These are phyloP conservation scores for Turritopsis rubra DNA, from an alignment of 30 jellyfish, hydroid and myxozoan species.

Conservation along the genomic window DNA sequence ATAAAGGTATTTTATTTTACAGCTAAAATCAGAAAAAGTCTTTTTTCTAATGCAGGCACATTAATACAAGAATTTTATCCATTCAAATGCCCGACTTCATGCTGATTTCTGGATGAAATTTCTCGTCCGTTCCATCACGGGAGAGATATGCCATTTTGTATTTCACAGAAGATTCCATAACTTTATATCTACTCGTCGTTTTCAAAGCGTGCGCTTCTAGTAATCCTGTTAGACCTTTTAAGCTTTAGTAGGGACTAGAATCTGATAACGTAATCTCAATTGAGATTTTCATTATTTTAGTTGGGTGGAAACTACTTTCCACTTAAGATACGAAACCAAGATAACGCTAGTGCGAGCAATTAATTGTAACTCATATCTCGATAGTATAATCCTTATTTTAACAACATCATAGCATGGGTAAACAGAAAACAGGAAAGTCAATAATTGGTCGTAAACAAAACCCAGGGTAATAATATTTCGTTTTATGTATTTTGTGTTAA, in stretches of 20 bases:
- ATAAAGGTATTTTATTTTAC: neutral
- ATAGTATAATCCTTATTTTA: neutral
- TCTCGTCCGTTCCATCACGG: too few relatives aligned
- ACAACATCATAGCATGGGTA: too few relatives aligned
- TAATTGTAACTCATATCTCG: neutral
- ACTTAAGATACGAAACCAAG: neutral
- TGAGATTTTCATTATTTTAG: neutral
- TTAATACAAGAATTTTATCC: too few relatives aligned
- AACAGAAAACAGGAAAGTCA: too few relatives aligned
- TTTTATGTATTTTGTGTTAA: too few relatives aligned
- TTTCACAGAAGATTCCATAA: too few relatives aligned
- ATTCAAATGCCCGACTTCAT: neutral
- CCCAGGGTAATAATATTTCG: too few relatives aligned
- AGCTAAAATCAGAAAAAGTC: too few relatives aligned
- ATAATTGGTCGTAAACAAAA: too few relatives aligned
- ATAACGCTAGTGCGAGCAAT: neutral
- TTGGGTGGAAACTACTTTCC: neutral
- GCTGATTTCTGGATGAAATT: neutral
- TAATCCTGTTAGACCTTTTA: neutral
- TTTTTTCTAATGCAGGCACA: too few relatives aligned
- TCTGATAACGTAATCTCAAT: neutral
- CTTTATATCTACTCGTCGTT: too few relatives aligned
- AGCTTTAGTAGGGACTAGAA: neutral
- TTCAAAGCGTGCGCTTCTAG: neutral
- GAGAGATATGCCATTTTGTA: too few relatives aligned